These are phyloP conservation scores for Neodiprion lecontei DNA, from an alignment of 1,140 invertebrate species.

Conservation along the genomic window DNA sequence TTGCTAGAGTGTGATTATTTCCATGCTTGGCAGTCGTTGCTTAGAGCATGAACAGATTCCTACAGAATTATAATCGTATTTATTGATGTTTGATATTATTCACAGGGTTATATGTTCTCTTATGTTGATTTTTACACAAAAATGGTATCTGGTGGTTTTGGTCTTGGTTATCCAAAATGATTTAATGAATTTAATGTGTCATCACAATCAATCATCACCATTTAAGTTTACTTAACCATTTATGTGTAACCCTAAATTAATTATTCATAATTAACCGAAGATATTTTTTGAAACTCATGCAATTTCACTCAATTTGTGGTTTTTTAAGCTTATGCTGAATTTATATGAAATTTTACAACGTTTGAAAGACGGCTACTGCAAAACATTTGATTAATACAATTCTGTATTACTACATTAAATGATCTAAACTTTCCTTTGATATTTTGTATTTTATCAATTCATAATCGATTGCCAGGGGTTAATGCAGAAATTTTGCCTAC, in stretches of 20 bases:
- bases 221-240: background rate
- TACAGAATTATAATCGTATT: background rate
- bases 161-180: background rate
- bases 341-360: too few relatives aligned
- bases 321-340: too few relatives aligned
- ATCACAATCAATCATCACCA: background rate
- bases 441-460: too few relatives aligned
- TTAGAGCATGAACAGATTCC: background rate
- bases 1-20: background rate
- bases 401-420: too few relatives aligned
- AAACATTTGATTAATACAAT: too few relatives aligned
- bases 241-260: background rate
- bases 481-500: too few relatives aligned
- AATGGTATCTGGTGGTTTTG: constrained; percentile 5
- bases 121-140: background rate
- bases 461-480: too few relatives aligned
- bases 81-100: background rate
- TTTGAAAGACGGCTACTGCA: too few relatives aligned
- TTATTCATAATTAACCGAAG: background rate
- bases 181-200: background rate
- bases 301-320: too few relatives aligned
- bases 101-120: background rate
- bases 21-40: background rate
- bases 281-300: background rate
- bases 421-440: too few relatives aligned